Evolutionary conservation across 2,888 invertebrate genomes (phyloP), one percentile per base, ranked within the genome.

Genomic region (Candidula unifasciata): DNA sequence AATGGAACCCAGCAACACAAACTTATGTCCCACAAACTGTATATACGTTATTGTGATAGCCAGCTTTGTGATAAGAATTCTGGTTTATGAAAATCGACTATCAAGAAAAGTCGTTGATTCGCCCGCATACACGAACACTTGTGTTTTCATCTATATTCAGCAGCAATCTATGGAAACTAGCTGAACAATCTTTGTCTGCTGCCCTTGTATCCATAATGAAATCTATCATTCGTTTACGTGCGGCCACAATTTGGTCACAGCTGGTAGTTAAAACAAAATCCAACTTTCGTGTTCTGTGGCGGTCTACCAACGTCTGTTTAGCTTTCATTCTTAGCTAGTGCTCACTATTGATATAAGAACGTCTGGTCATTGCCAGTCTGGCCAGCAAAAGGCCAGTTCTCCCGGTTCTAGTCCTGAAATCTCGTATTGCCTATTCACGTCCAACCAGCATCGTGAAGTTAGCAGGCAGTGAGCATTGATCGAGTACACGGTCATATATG

Each of bases 401-500:
- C n/a, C 44, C 10, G 13, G 44, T 24, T 35, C 44, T n/a, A 52
- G 13, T 44, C 27, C 73, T 73, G 13, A 5, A 52, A n/a, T n/a
- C 24, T 18, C 37, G 30, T 37, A 35, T 21, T 37, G 24, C 37
- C 37, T 24, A 33, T 35, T 16, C 24, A 44, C 44, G 37, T n/a
- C 8, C 24, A 8, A 37, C 33, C 71, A n/a, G n/a, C 54, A 8
- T 57, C 54, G 30, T 74, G 54, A 74, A 54, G 74, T 74, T 74
- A 74, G 52, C 54, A 30, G 30, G 54, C 54, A 30, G 54, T 74
- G 18, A 30, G 27, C 74, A 54, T 74, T 74, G 74, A 54, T 74
- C 54, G 74, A 1, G 18, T 3, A 27, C 74, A 18, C 44, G 54
- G 54, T 52, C 54, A 54, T 74, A 27, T 27, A 24, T 33, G 24